These are phyloP conservation scores for Phrynocephalus versicolor DNA, from an alignment of 2,113 vertebrate genomes.

Conservation along the genomic window DNA sequence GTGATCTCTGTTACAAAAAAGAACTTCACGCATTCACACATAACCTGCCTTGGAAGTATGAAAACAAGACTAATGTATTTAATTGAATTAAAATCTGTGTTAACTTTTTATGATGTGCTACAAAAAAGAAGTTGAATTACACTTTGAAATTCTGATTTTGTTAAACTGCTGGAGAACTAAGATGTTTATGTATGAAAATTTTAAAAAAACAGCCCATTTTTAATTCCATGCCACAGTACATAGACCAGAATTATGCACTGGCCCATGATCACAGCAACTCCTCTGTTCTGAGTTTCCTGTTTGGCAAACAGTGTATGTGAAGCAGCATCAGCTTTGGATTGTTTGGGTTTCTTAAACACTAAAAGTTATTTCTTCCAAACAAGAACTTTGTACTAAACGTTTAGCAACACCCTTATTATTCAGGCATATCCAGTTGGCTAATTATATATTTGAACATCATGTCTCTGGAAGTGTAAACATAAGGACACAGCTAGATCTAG, in stretches of 20 bases:
- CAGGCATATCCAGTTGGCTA: not conserved
- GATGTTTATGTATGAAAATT: not conserved
- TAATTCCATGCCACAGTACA: not conserved
- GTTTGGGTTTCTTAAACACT: not conserved
- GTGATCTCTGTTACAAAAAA: not conserved
- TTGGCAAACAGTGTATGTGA: not conserved
- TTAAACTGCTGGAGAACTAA: not conserved
- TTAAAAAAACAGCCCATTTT: not conserved
- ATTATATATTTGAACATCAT: not conserved
- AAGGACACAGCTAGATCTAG: not conserved
- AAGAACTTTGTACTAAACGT: not conserved
- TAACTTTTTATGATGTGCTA: not conserved
- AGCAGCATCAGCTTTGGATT: not conserved
- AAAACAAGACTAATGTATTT: not conserved
- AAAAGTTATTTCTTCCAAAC: not conserved
- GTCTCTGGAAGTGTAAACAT: conserved; percentile 1
- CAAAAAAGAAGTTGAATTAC: not conserved
- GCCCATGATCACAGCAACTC: not conserved
- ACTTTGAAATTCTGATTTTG: not conserved
- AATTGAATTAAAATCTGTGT: not conserved
- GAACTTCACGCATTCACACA: not conserved
- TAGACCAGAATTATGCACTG: not conserved
- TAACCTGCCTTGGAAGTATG: not conserved
- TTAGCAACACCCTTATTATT: conserved; percentile 5
- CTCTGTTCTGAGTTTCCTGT: not conserved